These are phyloP conservation scores for Spinus pinus DNA, from an alignment of 2,797 vertebrate species.

Conservation along the genomic window DNA sequence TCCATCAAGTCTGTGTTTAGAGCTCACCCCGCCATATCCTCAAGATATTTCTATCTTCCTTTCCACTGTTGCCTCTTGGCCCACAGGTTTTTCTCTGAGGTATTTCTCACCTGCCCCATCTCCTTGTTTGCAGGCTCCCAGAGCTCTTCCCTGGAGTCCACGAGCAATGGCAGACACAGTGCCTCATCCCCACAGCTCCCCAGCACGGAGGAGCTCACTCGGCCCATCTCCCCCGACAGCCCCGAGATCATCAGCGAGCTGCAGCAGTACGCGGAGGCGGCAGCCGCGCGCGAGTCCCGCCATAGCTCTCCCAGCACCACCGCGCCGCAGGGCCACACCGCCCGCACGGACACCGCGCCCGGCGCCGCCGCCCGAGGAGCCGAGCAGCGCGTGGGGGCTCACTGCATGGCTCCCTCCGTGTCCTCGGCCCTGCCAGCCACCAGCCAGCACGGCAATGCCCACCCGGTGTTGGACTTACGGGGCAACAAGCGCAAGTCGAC, in stretches of 20 bases:
- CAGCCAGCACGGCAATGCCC: conserved; percentile 71
- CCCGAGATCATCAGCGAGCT: conserved; percentile 91
- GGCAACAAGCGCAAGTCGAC: conserved; percentile 87
- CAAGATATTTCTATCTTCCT: neutral
- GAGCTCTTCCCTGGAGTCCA: conserved; percentile 74
- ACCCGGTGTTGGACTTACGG: conserved; percentile 80
- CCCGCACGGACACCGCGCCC: conserved; percentile 49
- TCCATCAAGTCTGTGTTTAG: neutral
- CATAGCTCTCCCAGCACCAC: conserved; percentile 71
- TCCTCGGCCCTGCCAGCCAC: conserved; percentile 69
- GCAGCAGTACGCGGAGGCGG: conserved; percentile 84
- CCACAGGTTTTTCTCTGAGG: neutral
- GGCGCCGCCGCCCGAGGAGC: conserved; percentile 63
- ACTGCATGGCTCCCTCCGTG: conserved; percentile 55
- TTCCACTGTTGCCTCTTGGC: neutral
- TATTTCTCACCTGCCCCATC: neutral
- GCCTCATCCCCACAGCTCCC: conserved; percentile 85
- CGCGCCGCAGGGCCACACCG: conserved; percentile 8
- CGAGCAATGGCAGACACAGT: conserved; percentile 88
- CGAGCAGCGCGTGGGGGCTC: conserved; percentile 63
- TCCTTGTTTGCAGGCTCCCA: conserved; percentile 78
- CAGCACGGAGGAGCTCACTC: conserved; percentile 79
- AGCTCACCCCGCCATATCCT: neutral
- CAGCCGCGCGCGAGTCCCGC: conserved; percentile 72
- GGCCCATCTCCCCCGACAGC: conserved; percentile 86